Evolutionary conservation across 2,888 invertebrate species (phyloP), one percentile per base, ranked within the genome.

Genomic region (Colostygia pectinataria): DNA sequence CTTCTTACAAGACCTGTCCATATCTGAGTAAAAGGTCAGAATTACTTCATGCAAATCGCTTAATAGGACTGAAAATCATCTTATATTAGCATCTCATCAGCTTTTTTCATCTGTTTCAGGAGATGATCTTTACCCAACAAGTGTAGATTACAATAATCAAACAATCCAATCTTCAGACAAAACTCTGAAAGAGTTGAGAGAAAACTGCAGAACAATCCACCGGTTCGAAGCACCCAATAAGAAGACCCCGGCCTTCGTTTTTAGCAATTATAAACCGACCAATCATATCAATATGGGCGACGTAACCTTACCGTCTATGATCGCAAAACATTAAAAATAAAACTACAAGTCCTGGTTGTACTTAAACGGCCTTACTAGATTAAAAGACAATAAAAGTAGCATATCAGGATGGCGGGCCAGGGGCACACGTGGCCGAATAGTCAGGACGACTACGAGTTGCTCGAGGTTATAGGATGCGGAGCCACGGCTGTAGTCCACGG

Each of bases 401-500:
- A 43, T 42, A 34, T 50, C 34, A 74, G 58, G 24, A 86, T 83
- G 82, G 86, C 86, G 56, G 72, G 80, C 10, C 74, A 80, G 0
- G 79, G 86, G 34, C 83, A 85, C 54, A 74, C 93, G 67, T 98
- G 98, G 98, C 95, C 98, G 59, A 98, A 98, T 89, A 94, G 94
- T 76, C 96, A 97, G 84, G 97, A 98, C 71, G 97, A 97, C 81
- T 98, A 98, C 85, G 98, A 98, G 83, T 90, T 98, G 66, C 93
- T 95, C 68, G 98, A 98, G 88, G 97, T 98, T 60, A 98, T 98
- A 75, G 97, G 98, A 68, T 97, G 98, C 55, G 99, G 99, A 44
- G 99, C 99, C 50, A 99, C 99, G n/a, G 98, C 99, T 20, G 96
- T 97, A 29, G 99, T 99, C n/a, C 98, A 99, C 85, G 96, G 96